Evolutionary conservation across 2,113 vertebrate genomes (phyloP).

Genomic region (Notarius lentiginosus): DNA sequence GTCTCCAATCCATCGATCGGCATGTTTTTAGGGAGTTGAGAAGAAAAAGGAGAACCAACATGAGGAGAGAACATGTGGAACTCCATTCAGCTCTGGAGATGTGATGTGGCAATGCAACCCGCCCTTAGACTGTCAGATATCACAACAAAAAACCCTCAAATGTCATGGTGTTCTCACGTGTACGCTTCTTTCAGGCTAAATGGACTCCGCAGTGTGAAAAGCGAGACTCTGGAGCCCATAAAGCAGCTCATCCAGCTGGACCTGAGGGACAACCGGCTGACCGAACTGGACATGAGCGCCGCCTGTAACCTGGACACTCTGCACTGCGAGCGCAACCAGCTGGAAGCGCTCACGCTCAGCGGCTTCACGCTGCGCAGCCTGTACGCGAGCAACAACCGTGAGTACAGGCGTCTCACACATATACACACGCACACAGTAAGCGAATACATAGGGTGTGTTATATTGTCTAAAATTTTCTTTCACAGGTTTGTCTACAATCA

Average conservation of each 20-base stretch:
- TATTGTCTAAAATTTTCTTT: conserved; percentile 49
- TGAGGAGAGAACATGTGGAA: background rate
- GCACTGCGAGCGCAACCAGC: conserved; percentile 88
- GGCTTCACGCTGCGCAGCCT: conserved; percentile 86
- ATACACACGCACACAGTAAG: background rate
- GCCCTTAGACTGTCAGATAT: background rate
- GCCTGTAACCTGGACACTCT: conserved; percentile 86
- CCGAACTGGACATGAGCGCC: conserved; percentile 83
- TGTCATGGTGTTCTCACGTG: background rate
- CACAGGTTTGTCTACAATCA: conserved; percentile 84
- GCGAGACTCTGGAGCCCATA: conserved; percentile 76
- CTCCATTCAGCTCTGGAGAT: background rate
- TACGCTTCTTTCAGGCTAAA: conserved; percentile 77
- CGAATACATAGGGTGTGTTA: background rate
- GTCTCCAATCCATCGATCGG: background rate
- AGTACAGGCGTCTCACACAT: conserved; percentile 55
- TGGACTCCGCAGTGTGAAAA: conserved; percentile 74
- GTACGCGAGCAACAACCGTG: conserved; percentile 84
- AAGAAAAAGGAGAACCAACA: background rate
- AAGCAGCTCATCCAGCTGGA: conserved; percentile 85
- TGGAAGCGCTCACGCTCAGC: conserved; percentile 82
- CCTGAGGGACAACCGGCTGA: conserved; percentile 86
- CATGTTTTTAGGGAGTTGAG: background rate
- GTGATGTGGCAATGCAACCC: too few species aligned
- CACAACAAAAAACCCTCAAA: background rate